Conservation (phyloP, 2,113 vertebrate genomes). For the Poecilia latipinna region DNA sequence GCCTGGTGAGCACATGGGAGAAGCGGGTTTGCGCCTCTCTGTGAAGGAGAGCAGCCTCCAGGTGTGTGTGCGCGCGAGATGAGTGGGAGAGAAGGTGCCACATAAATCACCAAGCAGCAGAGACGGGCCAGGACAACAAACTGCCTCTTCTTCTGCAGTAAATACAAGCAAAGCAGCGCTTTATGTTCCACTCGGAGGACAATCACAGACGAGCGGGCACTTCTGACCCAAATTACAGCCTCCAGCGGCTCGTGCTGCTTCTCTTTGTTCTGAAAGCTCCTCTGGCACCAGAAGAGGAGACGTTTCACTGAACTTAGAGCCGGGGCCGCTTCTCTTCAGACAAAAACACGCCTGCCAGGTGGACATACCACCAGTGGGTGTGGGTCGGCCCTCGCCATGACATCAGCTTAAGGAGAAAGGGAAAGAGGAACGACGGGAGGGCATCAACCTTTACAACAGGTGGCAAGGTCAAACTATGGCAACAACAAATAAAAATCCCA, state of each 20-base stretch:
- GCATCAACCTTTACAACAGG: slow-evolving; percentile 7
- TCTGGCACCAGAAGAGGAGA: not conserved
- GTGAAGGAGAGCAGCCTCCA: slow-evolving; percentile 56
- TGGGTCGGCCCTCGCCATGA: slow-evolving; percentile 30
- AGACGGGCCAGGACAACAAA: slow-evolving; percentile 7
- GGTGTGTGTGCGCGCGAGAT: slow-evolving; percentile 25
- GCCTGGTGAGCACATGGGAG: slow-evolving; percentile 58
- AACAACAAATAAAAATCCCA: slow-evolving; percentile 5
- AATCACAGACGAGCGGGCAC: slow-evolving; percentile 7
- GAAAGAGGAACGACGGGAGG: not conserved
- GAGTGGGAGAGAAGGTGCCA: slow-evolving; percentile 14
- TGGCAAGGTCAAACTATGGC: slow-evolving; percentile 1
- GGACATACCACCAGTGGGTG: slow-evolving; percentile 58
- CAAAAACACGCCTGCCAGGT: slow-evolving; percentile 35
- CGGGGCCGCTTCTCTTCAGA: slow-evolving; percentile 14
- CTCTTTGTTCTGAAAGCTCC: not conserved
- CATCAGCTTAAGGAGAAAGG: slow-evolving; percentile 7
- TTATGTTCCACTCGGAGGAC: slow-evolving; percentile 10
- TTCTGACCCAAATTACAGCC: slow-evolving; percentile 43
- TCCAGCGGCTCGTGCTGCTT: not conserved
- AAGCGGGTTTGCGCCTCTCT: slow-evolving; percentile 37
- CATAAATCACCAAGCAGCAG: slow-evolving; percentile 58
- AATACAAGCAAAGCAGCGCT: slow-evolving; percentile 14
- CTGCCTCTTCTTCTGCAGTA: slow-evolving; percentile 3
- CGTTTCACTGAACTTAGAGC: slow-evolving; percentile 2